phyloP scores from a whole-genome alignment of 92 coral and sea anemone genomes.

The Parazoanthus atlanticus region DNA sequence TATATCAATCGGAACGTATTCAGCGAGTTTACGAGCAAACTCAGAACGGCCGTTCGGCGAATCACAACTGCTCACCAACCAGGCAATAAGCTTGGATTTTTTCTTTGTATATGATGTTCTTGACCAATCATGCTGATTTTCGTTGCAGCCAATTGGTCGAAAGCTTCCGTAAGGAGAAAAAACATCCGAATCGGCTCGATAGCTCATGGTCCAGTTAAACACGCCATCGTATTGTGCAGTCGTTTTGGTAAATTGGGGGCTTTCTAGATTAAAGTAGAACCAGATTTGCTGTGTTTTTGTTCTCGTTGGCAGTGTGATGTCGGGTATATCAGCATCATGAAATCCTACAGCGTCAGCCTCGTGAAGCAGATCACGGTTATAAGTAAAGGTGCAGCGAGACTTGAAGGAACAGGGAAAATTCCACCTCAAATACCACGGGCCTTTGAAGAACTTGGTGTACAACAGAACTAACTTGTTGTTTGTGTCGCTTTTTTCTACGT shows the following conservation, averaged over 20 bases:
- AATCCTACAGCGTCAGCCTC: slow-evolving; percentile 57
- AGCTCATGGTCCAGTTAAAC: slow-evolving; percentile 70
- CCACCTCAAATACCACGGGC: slow-evolving; percentile 67
- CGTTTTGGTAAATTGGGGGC: slow-evolving; percentile 54
- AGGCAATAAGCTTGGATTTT: slow-evolving; percentile 51
- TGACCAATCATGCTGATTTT: background rate
- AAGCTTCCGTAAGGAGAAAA: slow-evolving; percentile 62
- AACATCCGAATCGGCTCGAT: slow-evolving; percentile 57
- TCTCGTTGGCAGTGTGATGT: slow-evolving; percentile 45
- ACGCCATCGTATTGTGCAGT: slow-evolving; percentile 30
- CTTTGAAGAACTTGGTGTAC: slow-evolving; percentile 56
- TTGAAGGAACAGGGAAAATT: slow-evolving; percentile 44
- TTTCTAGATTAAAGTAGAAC: slow-evolving; percentile 62
- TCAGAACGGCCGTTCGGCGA: slow-evolving; percentile 43
- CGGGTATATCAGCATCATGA: slow-evolving; percentile 65
- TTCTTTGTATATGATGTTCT: background rate
- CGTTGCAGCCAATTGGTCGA: slow-evolving; percentile 40
- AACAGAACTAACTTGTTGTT: slow-evolving; percentile 36
- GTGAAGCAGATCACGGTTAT: slow-evolving; percentile 37
- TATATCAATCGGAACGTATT: slow-evolving; percentile 46
- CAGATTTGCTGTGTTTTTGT: slow-evolving; percentile 48
- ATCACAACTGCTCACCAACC: slow-evolving; percentile 55
- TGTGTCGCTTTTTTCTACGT: background rate
- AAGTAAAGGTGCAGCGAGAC: slow-evolving; percentile 52
- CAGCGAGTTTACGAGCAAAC: slow-evolving; percentile 35